These are phyloP conservation scores for Acanthosepion lycidas DNA, from an alignment of 2,888 invertebrate species.

Conservation along the genomic window DNA sequence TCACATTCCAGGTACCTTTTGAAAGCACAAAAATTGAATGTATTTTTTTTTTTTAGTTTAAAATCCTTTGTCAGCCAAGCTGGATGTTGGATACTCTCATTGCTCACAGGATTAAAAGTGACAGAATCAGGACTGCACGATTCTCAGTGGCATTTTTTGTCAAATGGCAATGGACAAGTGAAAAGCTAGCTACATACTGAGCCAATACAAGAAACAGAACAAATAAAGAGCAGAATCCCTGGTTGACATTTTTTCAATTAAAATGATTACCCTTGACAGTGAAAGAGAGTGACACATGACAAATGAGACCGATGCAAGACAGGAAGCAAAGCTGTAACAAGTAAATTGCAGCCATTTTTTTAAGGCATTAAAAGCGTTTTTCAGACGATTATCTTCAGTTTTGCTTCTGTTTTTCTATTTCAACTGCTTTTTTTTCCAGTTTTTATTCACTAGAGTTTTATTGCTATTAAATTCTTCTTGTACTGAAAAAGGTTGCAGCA, in stretches of 20 bases:
- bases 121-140: neutral
- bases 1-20: neutral
- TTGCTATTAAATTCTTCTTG: neutral
- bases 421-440: neutral
- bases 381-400: neutral
- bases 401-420: neutral
- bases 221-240: neutral
- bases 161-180: neutral
- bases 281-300: neutral
- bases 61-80: conserved; percentile 12
- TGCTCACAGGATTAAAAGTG: neutral
- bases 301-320: neutral
- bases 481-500: neutral
- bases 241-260: conserved; percentile 12
- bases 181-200: neutral
- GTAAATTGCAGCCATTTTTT: neutral
- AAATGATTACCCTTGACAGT: conserved; percentile 13
- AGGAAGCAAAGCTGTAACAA: neutral
- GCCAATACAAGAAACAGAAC: neutral
- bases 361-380: neutral
- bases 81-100: neutral
- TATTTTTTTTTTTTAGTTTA: neutral
- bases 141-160: neutral
- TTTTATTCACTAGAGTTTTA: neutral
- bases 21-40: neutral